Evolutionary conservation across 2,113 vertebrate genomes (phyloP).

Genomic region (Proteles cristata): DNA sequence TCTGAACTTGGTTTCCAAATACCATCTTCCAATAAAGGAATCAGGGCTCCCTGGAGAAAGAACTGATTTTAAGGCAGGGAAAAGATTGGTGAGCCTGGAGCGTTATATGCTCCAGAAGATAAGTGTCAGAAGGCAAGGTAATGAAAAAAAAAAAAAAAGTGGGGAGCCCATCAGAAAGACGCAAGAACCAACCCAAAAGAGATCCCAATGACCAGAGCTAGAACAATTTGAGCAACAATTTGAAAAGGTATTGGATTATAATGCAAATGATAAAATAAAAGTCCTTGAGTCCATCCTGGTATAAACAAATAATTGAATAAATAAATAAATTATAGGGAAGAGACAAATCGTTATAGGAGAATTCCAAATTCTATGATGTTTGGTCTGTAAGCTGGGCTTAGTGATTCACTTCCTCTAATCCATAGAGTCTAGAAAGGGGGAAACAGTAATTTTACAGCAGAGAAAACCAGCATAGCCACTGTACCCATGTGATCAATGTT

Average conservation of each 20-base stretch:
- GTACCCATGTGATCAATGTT: not conserved
- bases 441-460: not conserved
- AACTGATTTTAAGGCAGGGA: not conserved
- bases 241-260: not conserved
- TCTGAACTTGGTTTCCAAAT: conserved; percentile 19
- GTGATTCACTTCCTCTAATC: not conserved
- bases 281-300: not conserved
- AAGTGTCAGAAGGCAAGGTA: not conserved
- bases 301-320: not conserved
- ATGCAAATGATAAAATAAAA: not conserved
- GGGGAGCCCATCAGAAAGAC: not conserved
- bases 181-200: not conserved
- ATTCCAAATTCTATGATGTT: not conserved
- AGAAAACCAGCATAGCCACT: not conserved
- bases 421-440: not conserved
- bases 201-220: not conserved
- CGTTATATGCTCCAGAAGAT: too few species aligned
- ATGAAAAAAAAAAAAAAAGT: not conserved
- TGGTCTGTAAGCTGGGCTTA: not conserved
- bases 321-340: not conserved
- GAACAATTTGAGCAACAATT: not conserved
- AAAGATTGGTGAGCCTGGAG: not conserved
- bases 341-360: not conserved
- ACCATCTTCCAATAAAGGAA: not conserved
- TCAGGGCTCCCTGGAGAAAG: not conserved